Conservation (phyloP, 2,797 vertebrate genomes). For the Jordanella pulchra region DNA sequence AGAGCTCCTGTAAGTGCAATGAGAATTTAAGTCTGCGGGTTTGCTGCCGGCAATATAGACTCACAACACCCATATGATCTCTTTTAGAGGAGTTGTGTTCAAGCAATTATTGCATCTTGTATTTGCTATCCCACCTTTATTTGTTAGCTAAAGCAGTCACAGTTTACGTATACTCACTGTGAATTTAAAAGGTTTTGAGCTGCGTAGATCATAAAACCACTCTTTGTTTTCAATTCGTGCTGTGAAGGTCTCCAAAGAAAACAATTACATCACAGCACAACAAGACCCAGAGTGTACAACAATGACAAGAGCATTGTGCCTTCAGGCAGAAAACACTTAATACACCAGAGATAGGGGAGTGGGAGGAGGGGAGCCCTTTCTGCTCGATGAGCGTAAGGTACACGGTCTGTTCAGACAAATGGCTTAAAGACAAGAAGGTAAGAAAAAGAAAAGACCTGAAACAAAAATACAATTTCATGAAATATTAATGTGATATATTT, state of each 20-base stretch:
- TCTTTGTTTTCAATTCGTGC: slow-evolving; percentile 50
- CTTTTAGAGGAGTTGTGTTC: slow-evolving; percentile 43
- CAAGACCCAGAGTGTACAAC: slow-evolving; percentile 72
- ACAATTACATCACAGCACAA: slow-evolving; percentile 75
- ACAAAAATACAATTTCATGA: slow-evolving; percentile 68
- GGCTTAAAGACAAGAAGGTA: slow-evolving; percentile 70
- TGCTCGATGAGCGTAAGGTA: slow-evolving; percentile 77
- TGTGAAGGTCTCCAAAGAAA: slow-evolving; percentile 60
- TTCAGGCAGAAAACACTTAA: slow-evolving; percentile 78
- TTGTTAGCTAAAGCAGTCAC: slow-evolving; percentile 65
- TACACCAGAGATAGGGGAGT: slow-evolving; percentile 59
- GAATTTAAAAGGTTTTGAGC: slow-evolving; percentile 53
- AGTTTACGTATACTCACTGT: slow-evolving; percentile 42
- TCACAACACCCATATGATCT: slow-evolving; percentile 56
- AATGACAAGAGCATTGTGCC: slow-evolving; percentile 77
- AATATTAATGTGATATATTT: slow-evolving; percentile 84
- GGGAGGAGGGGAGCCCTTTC: slow-evolving; percentile 62
- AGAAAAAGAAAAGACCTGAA: slow-evolving; percentile 46
- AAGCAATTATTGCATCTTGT: slow-evolving; percentile 64
- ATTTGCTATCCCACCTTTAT: slow-evolving; percentile 60
- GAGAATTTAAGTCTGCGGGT: slow-evolving; percentile 57
- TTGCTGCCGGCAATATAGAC: slow-evolving; percentile 50
- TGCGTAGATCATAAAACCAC: slow-evolving; percentile 34
- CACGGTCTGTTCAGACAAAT: slow-evolving; percentile 78
- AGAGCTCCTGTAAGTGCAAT: slow-evolving; percentile 66